Conservation (phyloP, 1,140 invertebrate genomes). For the Carcinoscorpius rotundicauda region DNA sequence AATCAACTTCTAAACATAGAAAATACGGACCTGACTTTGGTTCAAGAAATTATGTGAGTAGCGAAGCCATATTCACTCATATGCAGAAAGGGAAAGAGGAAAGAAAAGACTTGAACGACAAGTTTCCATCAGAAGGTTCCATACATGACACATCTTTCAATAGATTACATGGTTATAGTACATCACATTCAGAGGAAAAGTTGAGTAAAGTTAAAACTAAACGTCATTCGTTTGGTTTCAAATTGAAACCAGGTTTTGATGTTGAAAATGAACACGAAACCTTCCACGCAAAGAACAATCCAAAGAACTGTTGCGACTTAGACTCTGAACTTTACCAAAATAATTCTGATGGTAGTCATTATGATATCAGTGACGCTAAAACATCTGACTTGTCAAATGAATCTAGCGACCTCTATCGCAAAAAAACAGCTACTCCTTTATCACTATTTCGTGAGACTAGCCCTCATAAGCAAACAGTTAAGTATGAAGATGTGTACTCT, state of each 20-base stretch:
- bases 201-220: no score
- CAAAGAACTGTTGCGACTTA: slow-evolving; percentile 6
- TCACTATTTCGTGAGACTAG: slow-evolving; percentile 16
- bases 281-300: slow-evolving; percentile 10
- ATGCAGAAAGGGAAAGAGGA: slow-evolving; percentile 17
- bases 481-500: slow-evolving; percentile 18
- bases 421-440: slow-evolving; percentile 1
- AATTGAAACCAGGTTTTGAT: neutral
- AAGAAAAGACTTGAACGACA: neutral
- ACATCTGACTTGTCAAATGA: neutral
- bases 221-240: no score
- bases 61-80: slow-evolving; percentile 17
- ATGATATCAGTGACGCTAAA: neutral
- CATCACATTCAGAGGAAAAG: no score
- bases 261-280: slow-evolving; percentile 18
- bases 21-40: no score
- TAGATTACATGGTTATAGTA: no score
- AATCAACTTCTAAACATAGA: neutral
- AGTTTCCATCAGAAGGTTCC: no score
- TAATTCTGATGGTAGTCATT: neutral
- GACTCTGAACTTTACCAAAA: slow-evolving; percentile 4
- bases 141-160: no score
- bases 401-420: neutral
- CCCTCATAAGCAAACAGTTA: slow-evolving; percentile 17
- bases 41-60: neutral